Conservation (phyloP, 2,888 invertebrate species). For the Charanyca ferruginea region DNA sequence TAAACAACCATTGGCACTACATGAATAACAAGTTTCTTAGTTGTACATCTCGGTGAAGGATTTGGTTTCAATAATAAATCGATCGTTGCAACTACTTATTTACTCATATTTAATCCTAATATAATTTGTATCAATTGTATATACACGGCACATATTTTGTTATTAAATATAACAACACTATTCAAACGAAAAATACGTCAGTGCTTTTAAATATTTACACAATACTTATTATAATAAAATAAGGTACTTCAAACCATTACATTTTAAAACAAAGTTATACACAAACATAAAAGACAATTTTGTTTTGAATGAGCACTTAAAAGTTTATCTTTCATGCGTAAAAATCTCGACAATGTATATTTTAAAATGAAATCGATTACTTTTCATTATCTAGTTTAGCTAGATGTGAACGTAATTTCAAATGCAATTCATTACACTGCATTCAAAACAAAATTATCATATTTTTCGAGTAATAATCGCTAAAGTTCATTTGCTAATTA, state of each 20-base stretch:
- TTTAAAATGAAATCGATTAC: conserved; percentile 45
- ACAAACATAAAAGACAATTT: conserved; percentile 59
- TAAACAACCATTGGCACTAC: conserved; percentile 84
- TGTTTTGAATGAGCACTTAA: conserved; percentile 60
- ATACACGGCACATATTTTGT: conserved; percentile 88
- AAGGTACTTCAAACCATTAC: conserved; percentile 82
- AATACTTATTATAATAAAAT: conserved; percentile 80
- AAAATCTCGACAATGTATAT: conserved; percentile 34
- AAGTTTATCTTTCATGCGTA: conserved; percentile 35
- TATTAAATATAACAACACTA: conserved; percentile 80
- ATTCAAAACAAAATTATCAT: conserved; percentile 66
- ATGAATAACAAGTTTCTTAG: conserved; percentile 70
- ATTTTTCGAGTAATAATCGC: conserved; percentile 51
- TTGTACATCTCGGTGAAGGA: conserved; percentile 89
- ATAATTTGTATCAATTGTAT: conserved; percentile 85
- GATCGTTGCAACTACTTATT: conserved; percentile 69
- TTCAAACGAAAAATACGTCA: conserved; percentile 79
- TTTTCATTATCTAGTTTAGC: conserved; percentile 55
- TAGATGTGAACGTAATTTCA: conserved; percentile 55
- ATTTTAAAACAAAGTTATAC: conserved; percentile 59
- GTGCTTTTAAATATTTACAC: conserved; percentile 86
- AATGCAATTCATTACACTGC: conserved; percentile 32
- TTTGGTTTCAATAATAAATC: conserved; percentile 81
- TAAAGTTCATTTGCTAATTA: conserved; percentile 61
- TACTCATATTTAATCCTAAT: conserved; percentile 66